phyloP scores from a whole-genome alignment of 2,113 vertebrate genomes.

The Toxotes jaculatrix region DNA sequence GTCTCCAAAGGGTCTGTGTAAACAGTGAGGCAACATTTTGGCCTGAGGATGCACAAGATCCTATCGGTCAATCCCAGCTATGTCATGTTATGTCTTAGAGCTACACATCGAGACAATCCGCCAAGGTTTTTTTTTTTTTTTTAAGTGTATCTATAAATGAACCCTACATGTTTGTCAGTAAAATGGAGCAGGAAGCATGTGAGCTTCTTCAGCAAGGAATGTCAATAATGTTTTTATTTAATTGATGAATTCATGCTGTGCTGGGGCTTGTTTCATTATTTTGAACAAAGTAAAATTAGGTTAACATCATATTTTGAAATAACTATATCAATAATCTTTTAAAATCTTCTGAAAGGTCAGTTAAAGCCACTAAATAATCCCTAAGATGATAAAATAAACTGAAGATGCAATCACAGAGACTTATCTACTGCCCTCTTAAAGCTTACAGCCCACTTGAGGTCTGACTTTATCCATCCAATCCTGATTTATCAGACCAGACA shows the following conservation, averaged over 20 bases:
- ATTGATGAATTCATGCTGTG: background rate
- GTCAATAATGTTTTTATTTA: background rate
- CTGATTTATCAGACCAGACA: slow-evolving; percentile 15
- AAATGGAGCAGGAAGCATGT: slow-evolving; percentile 35
- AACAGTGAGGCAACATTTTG: slow-evolving; percentile 49
- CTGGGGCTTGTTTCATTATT: slow-evolving; percentile 15
- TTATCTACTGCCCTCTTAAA: slow-evolving; percentile 11
- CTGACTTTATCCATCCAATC: background rate
- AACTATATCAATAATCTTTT: background rate
- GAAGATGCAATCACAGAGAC: slow-evolving; percentile 14
- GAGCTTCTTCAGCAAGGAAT: slow-evolving; percentile 1
- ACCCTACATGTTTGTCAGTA: slow-evolving; percentile 22
- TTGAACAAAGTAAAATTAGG: background rate
- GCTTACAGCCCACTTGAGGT: slow-evolving; percentile 4
- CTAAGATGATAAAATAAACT: slow-evolving; percentile 1
- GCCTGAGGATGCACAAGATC: slow-evolving; percentile 4
- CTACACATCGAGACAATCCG: slow-evolving; percentile 1
- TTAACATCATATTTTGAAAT: background rate
- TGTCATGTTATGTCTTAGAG: background rate
- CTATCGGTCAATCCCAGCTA: background rate
- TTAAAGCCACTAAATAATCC: slow-evolving; percentile 14
- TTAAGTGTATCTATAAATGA: slow-evolving; percentile 24
- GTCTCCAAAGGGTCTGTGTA: slow-evolving; percentile 5
- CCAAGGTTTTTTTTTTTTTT: background rate
- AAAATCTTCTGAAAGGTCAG: background rate